A percentile compares a stretch with the other conserved stretches of the same genome.
Evolutionary conservation across 2,888 invertebrate genomes (phyloP).

Genomic region (Unio delphinus): DNA sequence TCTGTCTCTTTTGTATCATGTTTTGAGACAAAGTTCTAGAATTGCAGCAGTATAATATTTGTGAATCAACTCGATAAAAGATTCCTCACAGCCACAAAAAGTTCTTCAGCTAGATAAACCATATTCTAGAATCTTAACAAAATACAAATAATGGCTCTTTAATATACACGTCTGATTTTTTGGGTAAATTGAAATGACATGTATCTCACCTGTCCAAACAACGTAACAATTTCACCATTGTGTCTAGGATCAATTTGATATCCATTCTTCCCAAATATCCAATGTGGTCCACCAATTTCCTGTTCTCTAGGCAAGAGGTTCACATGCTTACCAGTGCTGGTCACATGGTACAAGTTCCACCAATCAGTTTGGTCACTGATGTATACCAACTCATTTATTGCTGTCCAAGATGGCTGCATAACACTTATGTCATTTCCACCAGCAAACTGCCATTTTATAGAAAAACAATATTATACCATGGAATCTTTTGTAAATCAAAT

Average conservation of each 20-base stretch:
- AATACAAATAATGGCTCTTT: background rate
- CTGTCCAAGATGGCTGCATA: constrained; percentile 68
- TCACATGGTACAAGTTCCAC: constrained; percentile 71
- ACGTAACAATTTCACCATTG: constrained; percentile 45
- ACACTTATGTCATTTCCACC: constrained; percentile 61
- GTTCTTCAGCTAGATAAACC: no score
- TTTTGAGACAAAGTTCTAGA: no score
- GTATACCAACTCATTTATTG: constrained; percentile 61
- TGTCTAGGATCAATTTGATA: constrained; percentile 58
- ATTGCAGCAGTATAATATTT: no score
- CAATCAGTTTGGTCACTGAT: constrained; percentile 69
- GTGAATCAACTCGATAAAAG: no score
- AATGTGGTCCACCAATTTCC: constrained; percentile 67
- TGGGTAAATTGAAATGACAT: background rate
- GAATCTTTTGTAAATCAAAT: no score
- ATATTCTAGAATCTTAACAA: no score
- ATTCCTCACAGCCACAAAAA: no score
- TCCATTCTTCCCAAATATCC: constrained; percentile 61
- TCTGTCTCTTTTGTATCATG: no score
- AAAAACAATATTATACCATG: background rate
- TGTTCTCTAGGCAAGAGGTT: constrained; percentile 45
- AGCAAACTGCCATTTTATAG: constrained; percentile 38
- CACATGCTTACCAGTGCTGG: constrained; percentile 49
- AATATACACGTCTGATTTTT: background rate
- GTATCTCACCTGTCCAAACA: constrained; percentile 47